Base-by-base conservation (phyloP, 2,797 vertebrate genomes). In the Spinus olivaceus region DNA sequence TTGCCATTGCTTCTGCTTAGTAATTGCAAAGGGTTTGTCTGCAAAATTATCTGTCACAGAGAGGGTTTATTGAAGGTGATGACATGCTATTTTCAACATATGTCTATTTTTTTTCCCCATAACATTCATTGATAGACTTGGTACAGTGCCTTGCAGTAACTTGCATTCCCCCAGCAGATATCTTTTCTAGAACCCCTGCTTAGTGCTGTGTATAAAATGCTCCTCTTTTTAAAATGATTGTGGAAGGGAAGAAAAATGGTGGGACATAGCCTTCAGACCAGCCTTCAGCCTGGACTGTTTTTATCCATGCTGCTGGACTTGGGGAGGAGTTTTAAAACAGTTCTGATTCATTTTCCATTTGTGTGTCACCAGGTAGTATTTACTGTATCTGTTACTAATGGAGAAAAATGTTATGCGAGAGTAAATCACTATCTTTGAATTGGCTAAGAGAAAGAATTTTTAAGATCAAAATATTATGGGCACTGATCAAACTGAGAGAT, bases 21-120 rank as follows among this genome's bases (percentile, higher is more conserved):
- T 73, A 69, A 37, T 33, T 59, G 49, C 33, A 18, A 66, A 72
- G 27, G 11, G 10, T 30, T 74, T 67, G 46, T 32, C 37, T 60
- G 61, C 61, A 71, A 53, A 39, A 35, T 82, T 13, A 41, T 10
- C 71, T 66, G 6, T 51, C 12, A 5, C 15, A 8, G 1, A 3
- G 64, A 30, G 33, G 19, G 15, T 25, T 65, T 4, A 5, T 3
- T 49, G 74, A 33, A 72, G 35, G 32, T 37, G 30, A 32, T 32
- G 35, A 15, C 8, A 1, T 0, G 2, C 24, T 64, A 6, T 50
- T 74, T 90, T 60, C 83, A 72, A 65, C 11, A 18, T 65, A 57
- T 13, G 0, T 15, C 0, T 44, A 0, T 7, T 49, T 83, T 46
- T 74, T 33, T 8, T 8, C 6, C 5, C 46, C 8, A 3, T 32